Conservation (phyloP, 2,888 invertebrate genomes). For the Harpagoxenus sublaevis region DNA sequence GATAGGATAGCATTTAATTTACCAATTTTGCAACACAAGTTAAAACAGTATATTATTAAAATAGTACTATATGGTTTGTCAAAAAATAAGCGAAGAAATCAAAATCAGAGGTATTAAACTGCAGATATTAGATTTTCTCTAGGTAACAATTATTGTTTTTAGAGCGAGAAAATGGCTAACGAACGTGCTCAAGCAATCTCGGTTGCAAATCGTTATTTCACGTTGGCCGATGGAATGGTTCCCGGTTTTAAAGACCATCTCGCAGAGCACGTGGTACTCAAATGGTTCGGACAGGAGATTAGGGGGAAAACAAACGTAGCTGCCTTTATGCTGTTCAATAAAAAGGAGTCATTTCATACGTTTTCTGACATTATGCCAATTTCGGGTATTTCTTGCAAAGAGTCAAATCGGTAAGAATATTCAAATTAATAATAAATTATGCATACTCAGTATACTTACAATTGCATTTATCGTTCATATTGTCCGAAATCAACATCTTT, state of each 20-base stretch:
- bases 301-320: slow-evolving; percentile 88
- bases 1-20: not conserved
- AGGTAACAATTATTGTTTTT: not conserved
- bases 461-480: not conserved
- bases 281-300: slow-evolving; percentile 90
- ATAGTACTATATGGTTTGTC: not conserved
- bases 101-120: not conserved
- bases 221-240: slow-evolving; percentile 87
- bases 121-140: not conserved
- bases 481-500: not conserved
- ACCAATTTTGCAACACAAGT: not conserved
- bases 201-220: slow-evolving; percentile 87
- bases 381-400: slow-evolving; percentile 67
- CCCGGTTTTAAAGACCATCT: slow-evolving; percentile 87
- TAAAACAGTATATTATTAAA: not conserved
- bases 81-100: not conserved
- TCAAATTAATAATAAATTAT: not conserved
- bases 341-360: slow-evolving; percentile 87
- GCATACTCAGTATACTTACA: not conserved
- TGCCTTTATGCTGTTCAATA: slow-evolving; percentile 87
- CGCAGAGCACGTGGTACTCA: slow-evolving; percentile 87
- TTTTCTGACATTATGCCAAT: slow-evolving; percentile 85
- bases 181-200: slow-evolving; percentile 81
- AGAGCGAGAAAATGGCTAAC: slow-evolving; percentile 49
- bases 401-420: slow-evolving; percentile 57